Evolutionary conservation across 2,888 invertebrate genomes (phyloP), one percentile per base, ranked within the genome.

Genomic region (Aricia artaxerxes): DNA sequence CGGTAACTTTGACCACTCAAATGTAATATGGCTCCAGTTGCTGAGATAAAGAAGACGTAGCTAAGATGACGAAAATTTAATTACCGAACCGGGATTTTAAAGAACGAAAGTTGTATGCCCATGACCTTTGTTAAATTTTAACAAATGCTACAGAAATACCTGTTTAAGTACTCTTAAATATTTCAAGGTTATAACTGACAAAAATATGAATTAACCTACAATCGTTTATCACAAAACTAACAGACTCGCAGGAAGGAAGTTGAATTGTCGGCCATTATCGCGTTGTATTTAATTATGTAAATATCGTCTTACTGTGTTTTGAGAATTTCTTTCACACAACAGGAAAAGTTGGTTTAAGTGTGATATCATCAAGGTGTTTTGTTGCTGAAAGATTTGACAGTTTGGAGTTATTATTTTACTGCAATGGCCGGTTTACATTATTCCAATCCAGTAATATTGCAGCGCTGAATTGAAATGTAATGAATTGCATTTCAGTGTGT

Each of bases 201-300:
- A 24, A 64, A 44, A 4, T 35, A 73, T 44, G 24, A 64, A 64
- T 73, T 40, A 73, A 44, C 73, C 44, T 73, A 73, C 73, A 16
- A 53, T 78, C 72, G 4, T 53, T 49, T 78, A 49, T 69, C 53
- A 72, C 72, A 53, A 78, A 78, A 77, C 60, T 60, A 13, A 75
- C 75, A 72, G 81, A 82, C 80, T 81, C 73, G n/a, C 78, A 80
- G 92, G 92, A 92, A 92, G 93, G 92, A 92, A 92, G 86, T 85
- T 84, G 83, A 60, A 60, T 85, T 92, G 91, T 91, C 92, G 89
- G 83, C 89, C 91, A 92, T 91, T 91, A 88, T 84, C 84, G 84
- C 84, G 85, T 86, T 49, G 5, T 31, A 53, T 75, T 75, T 31
- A 24, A 75, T 78, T 78, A 64, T 76, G 53, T 78, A 73, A 78